Evolutionary conservation across 2,797 vertebrate species (phyloP).

Genomic region (Gorsachius magnificus): DNA sequence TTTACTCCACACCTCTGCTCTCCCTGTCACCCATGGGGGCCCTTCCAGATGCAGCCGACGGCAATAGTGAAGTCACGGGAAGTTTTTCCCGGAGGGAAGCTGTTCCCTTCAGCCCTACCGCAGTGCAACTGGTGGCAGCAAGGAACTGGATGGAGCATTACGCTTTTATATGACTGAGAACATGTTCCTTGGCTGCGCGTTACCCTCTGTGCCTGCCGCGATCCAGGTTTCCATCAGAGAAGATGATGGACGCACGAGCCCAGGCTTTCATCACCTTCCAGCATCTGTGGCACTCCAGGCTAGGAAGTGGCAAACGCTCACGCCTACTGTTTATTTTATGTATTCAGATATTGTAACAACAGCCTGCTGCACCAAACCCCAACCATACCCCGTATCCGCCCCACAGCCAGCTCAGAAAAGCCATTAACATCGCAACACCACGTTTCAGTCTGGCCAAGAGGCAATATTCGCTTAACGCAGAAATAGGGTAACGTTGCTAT

Average conservation of each 20-base stretch:
- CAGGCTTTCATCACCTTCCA: neutral
- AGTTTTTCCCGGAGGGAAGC: neutral
- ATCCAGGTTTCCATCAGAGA: neutral
- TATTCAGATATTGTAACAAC: neutral
- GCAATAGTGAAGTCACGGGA: fast-evolving
- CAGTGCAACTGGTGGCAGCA: fast-evolving
- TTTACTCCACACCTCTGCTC: neutral
- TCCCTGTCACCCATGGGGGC: neutral
- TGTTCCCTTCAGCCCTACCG: neutral
- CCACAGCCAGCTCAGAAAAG: neutral
- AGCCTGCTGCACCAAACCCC: neutral
- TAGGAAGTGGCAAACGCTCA: neutral
- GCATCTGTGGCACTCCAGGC: neutral
- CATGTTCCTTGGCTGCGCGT: neutral
- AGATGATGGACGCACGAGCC: fast-evolving
- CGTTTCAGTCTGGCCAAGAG: neutral
- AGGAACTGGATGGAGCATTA: neutral
- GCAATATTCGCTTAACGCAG: neutral
- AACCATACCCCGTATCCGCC: neutral
- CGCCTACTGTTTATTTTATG: neutral
- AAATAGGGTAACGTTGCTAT: fast-evolving
- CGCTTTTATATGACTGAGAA: neutral
- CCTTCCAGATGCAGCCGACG: neutral
- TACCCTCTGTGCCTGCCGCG: neutral
- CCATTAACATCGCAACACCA: too few relatives aligned